Evolutionary conservation across 2,797 vertebrate species (phyloP), one percentile per base, ranked within the genome.

Genomic region (Momotus momota): DNA sequence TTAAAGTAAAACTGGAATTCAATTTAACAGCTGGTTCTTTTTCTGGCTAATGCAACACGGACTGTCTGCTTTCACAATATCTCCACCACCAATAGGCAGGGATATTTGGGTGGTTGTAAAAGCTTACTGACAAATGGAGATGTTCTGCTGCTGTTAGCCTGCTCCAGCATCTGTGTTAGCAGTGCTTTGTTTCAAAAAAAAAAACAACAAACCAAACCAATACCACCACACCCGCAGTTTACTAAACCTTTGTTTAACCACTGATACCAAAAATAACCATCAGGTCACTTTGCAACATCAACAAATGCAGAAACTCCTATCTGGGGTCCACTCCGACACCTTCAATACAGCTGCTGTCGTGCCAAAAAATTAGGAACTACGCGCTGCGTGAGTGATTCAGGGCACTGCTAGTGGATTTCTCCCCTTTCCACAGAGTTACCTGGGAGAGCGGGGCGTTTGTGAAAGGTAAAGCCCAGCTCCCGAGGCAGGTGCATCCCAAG

Each of bases 51-150:
- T 6, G 31, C 54, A 92, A 62, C 71, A 66, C 70, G 52, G 69
- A 40, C 33, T 86, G 38, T 25, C 85, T 80, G 64, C 55, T 89
- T 94, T 89, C 84, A 79, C 67, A 94, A 31, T 62, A 73, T 40
- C 66, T 60, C 40, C 70, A 77, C 71, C 67, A 93, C 87, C 64
- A 94, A 66, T 25, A 95, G 20, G 38, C 22, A 57, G 58, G 29
- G 62, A n/a, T 71, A 77, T 64, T 85, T 66, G 60, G 33, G 45
- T 45, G 40, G 67, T 14, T 91, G 79, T 55, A 89, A 92, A 94
- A 92, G 48, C 81, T 64, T 55, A 35, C 48, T 85, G 91, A 87
- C 54, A 90, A 93, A 92, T n/a, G 43, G 81, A 93, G 67, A 88
- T 71, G 60, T 91, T 90, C 88, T 80, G 70, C 52, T 67, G 57